Percentiles rank a stretch among this genome's conserved stretches.
These are phyloP conservation scores for Corapipo altera DNA, from an alignment of 2,113 vertebrate species.

Conservation along the genomic window DNA sequence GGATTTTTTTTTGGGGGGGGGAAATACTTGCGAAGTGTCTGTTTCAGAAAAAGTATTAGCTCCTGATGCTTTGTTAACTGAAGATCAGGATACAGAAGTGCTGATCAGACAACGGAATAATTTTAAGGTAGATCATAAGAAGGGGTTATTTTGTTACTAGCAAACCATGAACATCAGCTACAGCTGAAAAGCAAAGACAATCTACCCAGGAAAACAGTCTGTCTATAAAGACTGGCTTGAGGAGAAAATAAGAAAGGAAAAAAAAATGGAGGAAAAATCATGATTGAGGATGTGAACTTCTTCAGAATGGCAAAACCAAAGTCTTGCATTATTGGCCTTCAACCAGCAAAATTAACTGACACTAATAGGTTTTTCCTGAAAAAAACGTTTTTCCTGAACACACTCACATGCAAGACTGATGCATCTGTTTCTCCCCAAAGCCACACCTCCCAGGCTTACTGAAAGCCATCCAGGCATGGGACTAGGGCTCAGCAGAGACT, in stretches of 20 bases:
- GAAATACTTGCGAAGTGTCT: background rate
- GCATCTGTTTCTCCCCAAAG: background rate
- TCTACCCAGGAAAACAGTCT: accelerated
- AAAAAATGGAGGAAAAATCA: accelerated
- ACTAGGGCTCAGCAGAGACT: background rate
- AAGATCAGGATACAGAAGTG: background rate
- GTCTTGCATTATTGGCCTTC: background rate
- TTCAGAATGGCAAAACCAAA: background rate
- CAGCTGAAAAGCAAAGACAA: background rate
- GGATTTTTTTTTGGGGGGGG: accelerated
- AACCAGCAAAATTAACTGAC: background rate
- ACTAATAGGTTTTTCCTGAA: accelerated
- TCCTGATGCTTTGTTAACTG: accelerated
- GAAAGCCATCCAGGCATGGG: background rate
- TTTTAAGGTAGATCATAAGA: background rate
- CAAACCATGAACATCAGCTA: background rate
- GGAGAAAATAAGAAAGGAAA: accelerated
- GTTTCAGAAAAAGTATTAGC: background rate
- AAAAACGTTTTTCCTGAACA: background rate
- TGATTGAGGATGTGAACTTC: background rate
- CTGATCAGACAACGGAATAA: background rate
- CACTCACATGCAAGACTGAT: accelerated
- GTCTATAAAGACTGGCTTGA: background rate
- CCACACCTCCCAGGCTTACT: background rate
- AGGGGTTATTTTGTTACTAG: background rate